Base-by-base conservation (phyloP, 2,888 invertebrate species). In the Chaitophorus viminalis region DNA sequence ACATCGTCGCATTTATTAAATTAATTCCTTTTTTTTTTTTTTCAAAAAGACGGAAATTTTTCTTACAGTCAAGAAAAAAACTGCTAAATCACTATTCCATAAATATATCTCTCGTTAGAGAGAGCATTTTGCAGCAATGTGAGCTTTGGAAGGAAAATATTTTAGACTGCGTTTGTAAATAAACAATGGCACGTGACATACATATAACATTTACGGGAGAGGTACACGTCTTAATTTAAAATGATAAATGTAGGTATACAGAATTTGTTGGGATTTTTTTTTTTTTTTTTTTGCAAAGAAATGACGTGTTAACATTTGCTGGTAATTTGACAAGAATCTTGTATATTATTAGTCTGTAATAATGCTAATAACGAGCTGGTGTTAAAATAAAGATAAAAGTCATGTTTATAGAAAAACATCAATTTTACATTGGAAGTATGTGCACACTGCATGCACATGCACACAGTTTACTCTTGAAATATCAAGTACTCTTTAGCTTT, bases 171-270 rank as follows among this genome's bases (percentile, higher is more conserved):
- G 77, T 17, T 78, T 81, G 65, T 87, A 81, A 87, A 87, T 81
- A 81, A 87, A 87, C 87, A 52, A 29, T 70, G 29, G 70, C 29
- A 86, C 87, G 87, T 87, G 87, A 87, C 87, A 60, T 29, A 81
- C 81, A 87, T 87, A 74, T 81, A 81, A 46, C 52, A 77, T 68
- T 75, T 46, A n/a, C 9, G 65, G 33, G 25, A 21, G 21, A 54
- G 21, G 72, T 72, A 72, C 54, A 78, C 36, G 46, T 86, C 72
- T 54, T 86, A 86, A 81, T 87, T 81, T 87, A 46, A 79, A 75
- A 79, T 60, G 39, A 75, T 54, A 82, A 54, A 82, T 83, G 54
- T n/a, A n/a, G n/a, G n/a, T 54, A 74, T 29, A 21, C 25, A 60
- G 29, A 65, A 83, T 75, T 75, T 29, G 54, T 25, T 6, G 39